phyloP scores from a whole-genome alignment of 2,797 vertebrate genomes.

The Halcyon chelicuti region DNA sequence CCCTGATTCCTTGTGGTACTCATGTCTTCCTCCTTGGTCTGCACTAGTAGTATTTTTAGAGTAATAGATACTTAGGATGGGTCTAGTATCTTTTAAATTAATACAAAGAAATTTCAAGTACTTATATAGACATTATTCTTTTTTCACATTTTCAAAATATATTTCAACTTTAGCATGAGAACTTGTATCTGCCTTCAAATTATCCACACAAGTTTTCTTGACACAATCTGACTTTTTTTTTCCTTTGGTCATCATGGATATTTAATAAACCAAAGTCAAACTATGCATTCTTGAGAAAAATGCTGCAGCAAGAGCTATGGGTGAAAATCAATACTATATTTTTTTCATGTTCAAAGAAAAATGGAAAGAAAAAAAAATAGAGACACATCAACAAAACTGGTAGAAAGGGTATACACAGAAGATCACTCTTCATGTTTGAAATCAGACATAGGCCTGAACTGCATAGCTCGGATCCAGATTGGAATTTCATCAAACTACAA shows the following conservation, averaged over 20 bases:
- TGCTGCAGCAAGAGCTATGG: neutral
- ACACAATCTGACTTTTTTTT: neutral
- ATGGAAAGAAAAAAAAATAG: neutral
- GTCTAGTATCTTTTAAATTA: neutral
- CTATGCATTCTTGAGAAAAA: neutral
- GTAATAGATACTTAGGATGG: neutral
- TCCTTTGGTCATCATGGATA: neutral
- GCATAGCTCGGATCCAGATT: neutral
- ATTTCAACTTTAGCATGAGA: neutral
- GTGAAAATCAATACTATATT: accelerated
- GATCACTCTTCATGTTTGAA: neutral
- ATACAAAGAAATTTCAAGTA: neutral
- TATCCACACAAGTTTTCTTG: neutral
- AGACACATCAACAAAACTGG: neutral
- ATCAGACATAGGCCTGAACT: neutral
- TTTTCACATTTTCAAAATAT: neutral
- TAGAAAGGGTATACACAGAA: neutral
- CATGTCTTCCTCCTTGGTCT: neutral
- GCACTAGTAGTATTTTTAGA: neutral
- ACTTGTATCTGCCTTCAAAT: neutral
- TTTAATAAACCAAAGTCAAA: neutral
- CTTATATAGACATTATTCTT: neutral
- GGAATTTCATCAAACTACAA: neutral
- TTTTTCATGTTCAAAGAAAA: neutral
- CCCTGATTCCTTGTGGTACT: neutral